Conservation (phyloP, 2,797 vertebrate genomes). For the Enteromius viviparus region DNA sequence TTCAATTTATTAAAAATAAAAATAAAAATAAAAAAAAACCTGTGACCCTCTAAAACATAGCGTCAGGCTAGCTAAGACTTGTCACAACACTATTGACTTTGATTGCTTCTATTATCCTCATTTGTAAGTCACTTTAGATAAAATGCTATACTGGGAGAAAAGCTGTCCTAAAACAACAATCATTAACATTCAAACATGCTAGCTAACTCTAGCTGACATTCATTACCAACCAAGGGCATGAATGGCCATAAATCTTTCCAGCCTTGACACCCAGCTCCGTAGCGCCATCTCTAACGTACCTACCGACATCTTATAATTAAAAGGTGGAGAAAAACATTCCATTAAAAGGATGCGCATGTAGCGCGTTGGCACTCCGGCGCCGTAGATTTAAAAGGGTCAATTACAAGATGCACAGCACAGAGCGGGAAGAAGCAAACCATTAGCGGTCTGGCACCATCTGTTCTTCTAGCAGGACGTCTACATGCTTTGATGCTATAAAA, state of each 20-base stretch:
- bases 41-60: too few species aligned
- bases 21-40: not conserved
- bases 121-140: not conserved
- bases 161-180: not conserved
- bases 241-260: constrained; percentile 41
- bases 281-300: constrained; percentile 38
- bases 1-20: too few species aligned
- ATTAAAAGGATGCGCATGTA: constrained; percentile 57
- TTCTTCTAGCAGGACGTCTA: constrained; percentile 64
- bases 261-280: constrained; percentile 37
- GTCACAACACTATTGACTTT: not conserved
- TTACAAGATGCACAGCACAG: constrained; percentile 67
- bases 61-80: too few species aligned
- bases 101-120: not conserved
- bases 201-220: constrained; percentile 14
- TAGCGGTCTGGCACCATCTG: constrained; percentile 70
- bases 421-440: constrained; percentile 70
- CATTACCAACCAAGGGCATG: constrained; percentile 43
- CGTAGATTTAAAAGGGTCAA: constrained; percentile 70
- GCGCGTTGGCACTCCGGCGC: constrained; percentile 57
- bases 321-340: constrained; percentile 65
- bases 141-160: not conserved
- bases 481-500: constrained; percentile 63
- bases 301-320: constrained; percentile 67
- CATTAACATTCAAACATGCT: constrained; percentile 25